Conservation (phyloP, 2,113 vertebrate genomes). For the Heterotilapia buettikoferi region DNA sequence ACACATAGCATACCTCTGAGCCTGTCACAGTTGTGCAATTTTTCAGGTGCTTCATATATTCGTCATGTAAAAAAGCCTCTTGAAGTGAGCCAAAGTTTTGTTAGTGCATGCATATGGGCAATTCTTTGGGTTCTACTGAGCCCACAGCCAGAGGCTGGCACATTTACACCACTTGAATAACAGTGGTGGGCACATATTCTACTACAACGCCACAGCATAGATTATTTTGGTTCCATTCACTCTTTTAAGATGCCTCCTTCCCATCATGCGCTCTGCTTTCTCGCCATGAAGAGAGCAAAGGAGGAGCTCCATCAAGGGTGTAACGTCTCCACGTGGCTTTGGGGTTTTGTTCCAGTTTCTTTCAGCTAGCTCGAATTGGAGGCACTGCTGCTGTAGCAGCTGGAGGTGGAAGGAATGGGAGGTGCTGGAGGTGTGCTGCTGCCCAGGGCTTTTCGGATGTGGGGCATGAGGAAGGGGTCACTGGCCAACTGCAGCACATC, state of each 20-base stretch:
- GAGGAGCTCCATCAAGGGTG: constrained; percentile 1
- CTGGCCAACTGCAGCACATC: constrained; percentile 90
- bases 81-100: constrained; percentile 14
- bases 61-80: constrained; percentile 16
- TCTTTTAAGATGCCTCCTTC: not conserved
- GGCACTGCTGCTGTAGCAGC: constrained; percentile 85
- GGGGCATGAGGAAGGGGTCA: constrained; percentile 90
- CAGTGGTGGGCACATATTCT: not conserved
- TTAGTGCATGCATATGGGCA: constrained; percentile 59
- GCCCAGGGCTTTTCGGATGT: constrained; percentile 87
- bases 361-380: constrained; percentile 77
- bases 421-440: constrained; percentile 75
- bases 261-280: not conserved
- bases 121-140: constrained; percentile 56
- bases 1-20: not conserved
- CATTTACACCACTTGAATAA: constrained; percentile 8
- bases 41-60: constrained; percentile 28
- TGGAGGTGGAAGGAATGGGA: constrained; percentile 83
- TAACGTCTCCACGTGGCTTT: not conserved
- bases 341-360: not conserved
- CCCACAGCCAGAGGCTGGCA: constrained; percentile 36
- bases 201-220: not conserved
- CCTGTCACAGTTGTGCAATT: constrained; percentile 50
- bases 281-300: not conserved
- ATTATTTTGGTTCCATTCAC: constrained; percentile 27